Percentiles rank a stretch among this genome's conserved stretches.
Evolutionary conservation across 2,113 vertebrate genomes (phyloP).

Genomic region (Ameiurus melas): DNA sequence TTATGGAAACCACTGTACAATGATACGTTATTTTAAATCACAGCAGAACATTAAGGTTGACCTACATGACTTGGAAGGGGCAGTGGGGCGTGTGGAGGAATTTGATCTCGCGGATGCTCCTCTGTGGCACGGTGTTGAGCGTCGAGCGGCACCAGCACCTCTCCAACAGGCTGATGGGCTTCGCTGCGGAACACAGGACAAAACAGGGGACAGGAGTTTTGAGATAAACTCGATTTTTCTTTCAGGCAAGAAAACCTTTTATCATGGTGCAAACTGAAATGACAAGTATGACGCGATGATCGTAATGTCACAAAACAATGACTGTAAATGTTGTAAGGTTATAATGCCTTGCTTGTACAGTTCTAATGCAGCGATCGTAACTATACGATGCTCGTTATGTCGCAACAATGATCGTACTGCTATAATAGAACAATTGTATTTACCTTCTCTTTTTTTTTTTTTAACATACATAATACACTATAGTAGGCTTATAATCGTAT

Average conservation of each 20-base stretch:
- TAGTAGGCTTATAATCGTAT: background rate
- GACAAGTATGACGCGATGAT: background rate
- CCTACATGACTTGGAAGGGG: constrained; percentile 97
- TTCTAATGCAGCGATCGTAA: background rate
- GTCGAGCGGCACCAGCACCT: constrained; percentile 93
- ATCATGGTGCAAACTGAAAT: background rate
- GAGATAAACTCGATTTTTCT: background rate
- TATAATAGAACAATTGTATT: background rate
- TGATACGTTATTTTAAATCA: no score
- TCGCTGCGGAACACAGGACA: constrained; percentile 70
- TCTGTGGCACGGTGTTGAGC: constrained; percentile 89
- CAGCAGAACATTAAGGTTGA: constrained; percentile 41
- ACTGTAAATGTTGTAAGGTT: background rate
- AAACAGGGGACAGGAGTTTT: background rate
- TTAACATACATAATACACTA: background rate
- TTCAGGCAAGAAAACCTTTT: background rate
- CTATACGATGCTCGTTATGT: background rate
- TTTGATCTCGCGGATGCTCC: constrained; percentile 93
- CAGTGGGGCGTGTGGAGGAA: constrained; percentile 96
- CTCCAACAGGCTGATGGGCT: constrained; percentile 95
- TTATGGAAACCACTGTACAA: background rate
- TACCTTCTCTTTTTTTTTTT: no score
- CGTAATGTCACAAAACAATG: background rate
- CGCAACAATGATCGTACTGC: background rate
- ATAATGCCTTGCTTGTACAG: background rate